phyloP scores from a whole-genome alignment of 2,888 invertebrate species.

The Pegoplata infirma region DNA sequence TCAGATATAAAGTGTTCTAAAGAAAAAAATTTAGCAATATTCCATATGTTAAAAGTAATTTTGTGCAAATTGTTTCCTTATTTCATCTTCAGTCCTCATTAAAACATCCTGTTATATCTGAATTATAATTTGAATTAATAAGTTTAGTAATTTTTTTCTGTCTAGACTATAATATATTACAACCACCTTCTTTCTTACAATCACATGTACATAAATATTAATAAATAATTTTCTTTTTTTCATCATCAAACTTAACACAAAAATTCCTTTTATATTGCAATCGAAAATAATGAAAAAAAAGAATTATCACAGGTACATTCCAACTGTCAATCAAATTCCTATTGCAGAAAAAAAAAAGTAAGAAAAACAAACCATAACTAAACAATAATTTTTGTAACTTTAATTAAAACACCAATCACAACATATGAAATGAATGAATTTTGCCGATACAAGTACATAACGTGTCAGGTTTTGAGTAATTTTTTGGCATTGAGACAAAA shows the following conservation, averaged over 20 bases:
- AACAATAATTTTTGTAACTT: slow-evolving; percentile 46
- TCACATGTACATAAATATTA: neutral
- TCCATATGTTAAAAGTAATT: too few relatives aligned
- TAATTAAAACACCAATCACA: slow-evolving; percentile 55
- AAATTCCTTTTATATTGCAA: neutral
- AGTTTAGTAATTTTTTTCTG: neutral
- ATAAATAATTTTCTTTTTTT: neutral
- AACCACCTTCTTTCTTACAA: neutral
- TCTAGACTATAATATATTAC: slow-evolving; percentile 14
- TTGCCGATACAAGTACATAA: slow-evolving; percentile 44
- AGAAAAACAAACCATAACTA: slow-evolving; percentile 59
- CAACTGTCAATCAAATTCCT: slow-evolving; percentile 45
- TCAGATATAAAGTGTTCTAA: too few relatives aligned
- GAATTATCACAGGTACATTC: slow-evolving; percentile 47
- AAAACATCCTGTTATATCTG: neutral
- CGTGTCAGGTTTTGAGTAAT: slow-evolving; percentile 58
- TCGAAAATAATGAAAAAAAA: neutral
- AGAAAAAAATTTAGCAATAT: too few relatives aligned
- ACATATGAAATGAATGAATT: slow-evolving; percentile 40
- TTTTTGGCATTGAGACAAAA: slow-evolving; percentile 37
- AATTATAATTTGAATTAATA: neutral
- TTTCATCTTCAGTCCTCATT: too few relatives aligned
- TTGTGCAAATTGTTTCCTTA: too few relatives aligned
- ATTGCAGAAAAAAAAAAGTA: too few relatives aligned
- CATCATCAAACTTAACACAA: neutral